These are phyloP conservation scores for Steatornis caripensis DNA, from an alignment of 2,113 vertebrate species.

Conservation along the genomic window DNA sequence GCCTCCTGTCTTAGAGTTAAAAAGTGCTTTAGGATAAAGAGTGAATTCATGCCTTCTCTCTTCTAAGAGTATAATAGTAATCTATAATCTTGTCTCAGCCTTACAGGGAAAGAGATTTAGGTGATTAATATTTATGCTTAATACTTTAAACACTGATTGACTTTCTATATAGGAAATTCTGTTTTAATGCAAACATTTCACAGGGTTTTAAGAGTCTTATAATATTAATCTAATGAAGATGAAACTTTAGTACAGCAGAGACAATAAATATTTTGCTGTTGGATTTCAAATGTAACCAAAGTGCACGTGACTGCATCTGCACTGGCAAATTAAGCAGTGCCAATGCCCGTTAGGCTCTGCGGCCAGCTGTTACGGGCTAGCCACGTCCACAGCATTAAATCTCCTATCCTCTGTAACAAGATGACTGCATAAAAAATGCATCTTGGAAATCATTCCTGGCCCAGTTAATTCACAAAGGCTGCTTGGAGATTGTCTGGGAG, in stretches of 20 bases:
- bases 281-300: background rate
- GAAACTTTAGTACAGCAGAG: background rate
- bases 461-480: background rate
- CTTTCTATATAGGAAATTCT: background rate
- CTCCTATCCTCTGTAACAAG: background rate
- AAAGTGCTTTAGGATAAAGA: background rate
- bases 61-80: background rate
- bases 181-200: background rate
- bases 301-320: background rate
- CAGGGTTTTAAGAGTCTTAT: background rate
- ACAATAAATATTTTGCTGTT: background rate
- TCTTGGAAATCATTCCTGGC: background rate
- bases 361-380: fast-evolving
- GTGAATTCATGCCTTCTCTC: background rate
- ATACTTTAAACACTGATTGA: background rate
- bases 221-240: background rate
- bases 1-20: background rate
- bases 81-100: background rate
- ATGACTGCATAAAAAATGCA: background rate
- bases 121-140: background rate
- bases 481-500: background rate
- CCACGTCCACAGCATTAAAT: background rate
- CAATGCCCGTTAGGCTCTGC: background rate
- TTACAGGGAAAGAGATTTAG: background rate
- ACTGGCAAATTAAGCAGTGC: background rate